Base-by-base conservation (phyloP, 2,888 invertebrate genomes). In the Leptothorax acervorum region DNA sequence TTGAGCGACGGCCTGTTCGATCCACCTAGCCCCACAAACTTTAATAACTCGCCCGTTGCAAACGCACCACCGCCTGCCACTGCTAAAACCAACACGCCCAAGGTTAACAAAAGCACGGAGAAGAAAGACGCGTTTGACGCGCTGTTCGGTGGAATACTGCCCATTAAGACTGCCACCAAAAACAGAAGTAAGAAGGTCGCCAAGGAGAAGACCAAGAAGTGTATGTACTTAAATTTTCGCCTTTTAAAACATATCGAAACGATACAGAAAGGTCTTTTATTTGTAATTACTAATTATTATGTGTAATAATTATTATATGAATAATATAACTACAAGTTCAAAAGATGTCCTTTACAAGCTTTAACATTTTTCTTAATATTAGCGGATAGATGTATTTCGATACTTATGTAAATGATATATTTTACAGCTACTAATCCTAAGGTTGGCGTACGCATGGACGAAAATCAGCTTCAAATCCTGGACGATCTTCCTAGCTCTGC, bases 401-500 rank as follows among this genome's bases (percentile, higher is more conserved):
- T 75, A 35, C 31, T 55, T 31, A 73, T 73, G 23, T 48, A 71
- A 79, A 81, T 55, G 2, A 28, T n/a, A 0, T 45, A 57, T 71
- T 82, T 87, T 87, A 5, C 92, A 96, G 96, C 95, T 84, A 95
- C 94, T 53, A 97, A 96, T 93, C 96, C 97, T 92, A 97, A 97
- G 92, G 96, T 97, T 90, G 97, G 97, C 53, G 96, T 97, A 45
- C 97, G 97, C 92, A 95, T 97, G 91, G 98, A 98, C 92, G 98
- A 98, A 91, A 97, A 97, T 93, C 97, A 97, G 93, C 95, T 98
- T 89, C 97, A 97, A 95, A 97, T 98, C 87, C 96, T 98, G 91
- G 99, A 98, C 94, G 98, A 99, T 93, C 95, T 98, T 93, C 98
- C 99, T 51, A 98, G 97, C 95, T 98, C 98, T 73, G 98, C 99